phyloP scores from a whole-genome alignment of 2,888 invertebrate genomes.

The Bimastos eiseni region DNA sequence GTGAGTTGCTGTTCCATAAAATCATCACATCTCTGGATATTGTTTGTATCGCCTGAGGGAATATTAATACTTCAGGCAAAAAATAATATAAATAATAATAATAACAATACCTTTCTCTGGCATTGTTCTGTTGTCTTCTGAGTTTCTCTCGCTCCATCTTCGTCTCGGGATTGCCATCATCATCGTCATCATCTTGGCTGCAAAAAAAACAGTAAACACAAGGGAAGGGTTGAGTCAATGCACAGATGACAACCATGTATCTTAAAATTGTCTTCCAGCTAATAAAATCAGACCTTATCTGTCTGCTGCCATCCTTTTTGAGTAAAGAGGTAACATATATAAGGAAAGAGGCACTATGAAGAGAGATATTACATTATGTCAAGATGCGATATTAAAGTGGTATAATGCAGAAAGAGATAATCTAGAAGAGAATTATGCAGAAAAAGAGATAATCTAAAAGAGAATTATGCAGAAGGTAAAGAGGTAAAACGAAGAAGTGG shows the following conservation, averaged over 20 bases:
- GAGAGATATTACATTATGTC: background rate
- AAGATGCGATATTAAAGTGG: background rate
- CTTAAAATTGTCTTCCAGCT: too few relatives aligned
- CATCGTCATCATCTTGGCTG: slow-evolving; percentile 36
- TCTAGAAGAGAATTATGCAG: background rate
- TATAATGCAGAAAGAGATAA: background rate
- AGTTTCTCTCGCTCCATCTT: slow-evolving; percentile 93
- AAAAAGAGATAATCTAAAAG: background rate
- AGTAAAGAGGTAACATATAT: background rate
- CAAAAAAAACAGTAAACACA: background rate
- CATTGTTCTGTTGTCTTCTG: slow-evolving; percentile 96
- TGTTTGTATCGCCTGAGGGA: too few relatives aligned
- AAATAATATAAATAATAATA: too few relatives aligned
- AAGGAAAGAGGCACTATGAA: background rate
- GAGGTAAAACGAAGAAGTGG: too few relatives aligned
- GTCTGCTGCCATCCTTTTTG: background rate
- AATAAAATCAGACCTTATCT: too few relatives aligned
- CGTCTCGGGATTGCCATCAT: slow-evolving; percentile 74
- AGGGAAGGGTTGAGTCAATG: too few relatives aligned
- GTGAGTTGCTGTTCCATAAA: too few relatives aligned
- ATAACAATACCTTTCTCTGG: slow-evolving; percentile 74
- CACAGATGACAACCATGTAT: too few relatives aligned
- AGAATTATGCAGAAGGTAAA: too few relatives aligned
- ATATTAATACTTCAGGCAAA: too few relatives aligned
- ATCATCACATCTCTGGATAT: too few relatives aligned